These are phyloP conservation scores for Stomorhina lunata DNA, from an alignment of 2,888 invertebrate species.

Conservation along the genomic window DNA sequence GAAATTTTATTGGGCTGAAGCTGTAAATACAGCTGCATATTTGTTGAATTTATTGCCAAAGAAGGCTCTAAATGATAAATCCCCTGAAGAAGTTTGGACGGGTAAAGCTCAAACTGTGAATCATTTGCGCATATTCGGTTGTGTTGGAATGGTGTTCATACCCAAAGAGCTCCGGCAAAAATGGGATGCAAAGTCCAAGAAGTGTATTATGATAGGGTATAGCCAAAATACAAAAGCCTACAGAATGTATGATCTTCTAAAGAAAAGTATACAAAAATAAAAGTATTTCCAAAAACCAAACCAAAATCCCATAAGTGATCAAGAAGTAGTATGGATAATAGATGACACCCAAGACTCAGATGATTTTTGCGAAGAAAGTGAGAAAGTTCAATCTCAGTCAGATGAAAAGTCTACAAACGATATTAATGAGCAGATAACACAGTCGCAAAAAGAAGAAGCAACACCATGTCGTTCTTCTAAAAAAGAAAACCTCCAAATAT, in stretches of 20 bases:
- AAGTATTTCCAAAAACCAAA: background rate
- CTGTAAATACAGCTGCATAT: conserved; percentile 21
- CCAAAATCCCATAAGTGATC: background rate
- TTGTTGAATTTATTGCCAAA: conserved; percentile 21
- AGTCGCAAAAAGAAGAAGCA: background rate
- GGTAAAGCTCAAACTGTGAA: background rate
- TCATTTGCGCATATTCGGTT: conserved; percentile 26
- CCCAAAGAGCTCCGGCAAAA: conserved; percentile 17
- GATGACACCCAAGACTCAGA: background rate
- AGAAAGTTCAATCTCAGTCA: background rate
- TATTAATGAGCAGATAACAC: background rate
- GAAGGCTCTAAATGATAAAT: background rate
- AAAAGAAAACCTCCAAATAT: conserved; percentile 10
- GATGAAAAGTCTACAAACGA: background rate
- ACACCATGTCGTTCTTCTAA: background rate
- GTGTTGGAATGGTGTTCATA: conserved; percentile 32
- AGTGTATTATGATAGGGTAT: conserved; percentile 26
- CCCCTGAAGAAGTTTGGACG: conserved; percentile 25
- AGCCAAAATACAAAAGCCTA: conserved; percentile 11
- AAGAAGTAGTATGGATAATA: background rate
- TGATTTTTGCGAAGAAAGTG: background rate
- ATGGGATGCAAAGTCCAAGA: conserved; percentile 26
- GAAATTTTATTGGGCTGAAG: conserved; percentile 14
- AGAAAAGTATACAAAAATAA: background rate
- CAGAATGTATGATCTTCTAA: conserved; percentile 25